A percentile compares a stretch with the other conserved stretches of the same genome.
Evolutionary conservation across 2,113 vertebrate genomes (phyloP).

Genomic region (Romanogobio albipinnatus): DNA sequence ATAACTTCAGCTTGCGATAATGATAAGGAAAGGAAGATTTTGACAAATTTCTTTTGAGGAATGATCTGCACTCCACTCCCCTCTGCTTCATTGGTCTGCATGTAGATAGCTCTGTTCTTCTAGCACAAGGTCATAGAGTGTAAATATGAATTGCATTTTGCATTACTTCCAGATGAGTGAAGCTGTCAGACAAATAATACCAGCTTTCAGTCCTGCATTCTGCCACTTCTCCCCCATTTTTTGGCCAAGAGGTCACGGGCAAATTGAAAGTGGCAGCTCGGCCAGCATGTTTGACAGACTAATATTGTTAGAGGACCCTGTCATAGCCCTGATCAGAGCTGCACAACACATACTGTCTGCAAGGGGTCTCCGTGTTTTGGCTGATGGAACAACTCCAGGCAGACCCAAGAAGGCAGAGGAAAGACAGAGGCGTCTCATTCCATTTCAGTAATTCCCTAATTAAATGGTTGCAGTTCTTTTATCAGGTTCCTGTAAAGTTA

Average conservation of each 20-base stretch:
- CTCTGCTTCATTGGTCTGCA: conserved; percentile 74
- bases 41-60: conserved; percentile 82
- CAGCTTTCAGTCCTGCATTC: conserved; percentile 93
- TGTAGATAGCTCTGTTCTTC: conserved; percentile 83
- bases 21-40: conserved; percentile 40
- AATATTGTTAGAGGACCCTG: conserved; percentile 83
- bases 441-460: conserved; percentile 22
- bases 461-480: neutral
- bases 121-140: conserved; percentile 88
- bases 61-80: conserved; percentile 69
- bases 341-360: conserved; percentile 73
- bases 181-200: conserved; percentile 98
- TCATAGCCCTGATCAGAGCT: conserved; percentile 81
- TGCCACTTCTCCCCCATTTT: conserved; percentile 89
- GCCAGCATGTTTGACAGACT: conserved; percentile 92
- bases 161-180: conserved; percentile 99
- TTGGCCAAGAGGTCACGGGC: conserved; percentile 92
- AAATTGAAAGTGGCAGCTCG: conserved; percentile 98
- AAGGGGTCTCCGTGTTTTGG: conserved; percentile 55
- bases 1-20: conserved; percentile 39
- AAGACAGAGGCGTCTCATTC: conserved; percentile 21
- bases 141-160: conserved; percentile 99
- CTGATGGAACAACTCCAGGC: conserved; percentile 36
- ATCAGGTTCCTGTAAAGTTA: neutral
- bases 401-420: conserved; percentile 26